phyloP scores from a whole-genome alignment of 2,888 invertebrate genomes.

The Gortyna flavago region DNA sequence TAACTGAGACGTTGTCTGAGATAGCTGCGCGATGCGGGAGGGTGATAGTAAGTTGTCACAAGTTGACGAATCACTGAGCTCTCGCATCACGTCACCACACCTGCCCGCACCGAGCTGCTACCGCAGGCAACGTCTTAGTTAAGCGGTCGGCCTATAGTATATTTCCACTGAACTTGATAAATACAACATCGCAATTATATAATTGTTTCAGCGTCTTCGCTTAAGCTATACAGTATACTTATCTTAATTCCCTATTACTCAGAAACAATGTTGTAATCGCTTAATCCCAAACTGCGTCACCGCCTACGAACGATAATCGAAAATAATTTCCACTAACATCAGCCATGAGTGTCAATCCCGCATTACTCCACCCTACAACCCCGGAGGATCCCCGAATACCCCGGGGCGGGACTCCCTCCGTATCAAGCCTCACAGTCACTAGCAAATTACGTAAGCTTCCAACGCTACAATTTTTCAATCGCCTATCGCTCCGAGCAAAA shows the following conservation, averaged over 20 bases:
- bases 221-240: not conserved
- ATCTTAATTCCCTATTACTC: not conserved
- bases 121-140: too few species aligned
- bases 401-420: conserved; percentile 68
- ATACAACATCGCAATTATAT: not conserved
- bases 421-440: conserved; percentile 72
- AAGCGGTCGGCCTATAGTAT: not conserved
- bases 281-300: conserved; percentile 18
- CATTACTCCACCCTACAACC: conserved; percentile 65
- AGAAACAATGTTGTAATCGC: not conserved
- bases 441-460: conserved; percentile 83
- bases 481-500: conserved; percentile 79
- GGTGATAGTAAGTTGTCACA: too few species aligned
- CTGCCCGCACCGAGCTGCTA: too few species aligned
- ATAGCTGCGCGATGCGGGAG: too few species aligned
- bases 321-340: conserved; percentile 63
- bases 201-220: not conserved
- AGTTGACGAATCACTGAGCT: too few species aligned
- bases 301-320: conserved; percentile 34
- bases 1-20: too few species aligned
- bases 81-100: too few species aligned
- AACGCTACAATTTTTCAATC: conserved; percentile 87
- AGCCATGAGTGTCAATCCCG: conserved; percentile 59
- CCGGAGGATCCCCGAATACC: conserved; percentile 63
- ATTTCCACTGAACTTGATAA: not conserved